A percentile compares a stretch with the other conserved stretches of the same genome.
phyloP scores from a whole-genome alignment of 2,113 vertebrate genomes.

The Odocoileus hemionus region DNA sequence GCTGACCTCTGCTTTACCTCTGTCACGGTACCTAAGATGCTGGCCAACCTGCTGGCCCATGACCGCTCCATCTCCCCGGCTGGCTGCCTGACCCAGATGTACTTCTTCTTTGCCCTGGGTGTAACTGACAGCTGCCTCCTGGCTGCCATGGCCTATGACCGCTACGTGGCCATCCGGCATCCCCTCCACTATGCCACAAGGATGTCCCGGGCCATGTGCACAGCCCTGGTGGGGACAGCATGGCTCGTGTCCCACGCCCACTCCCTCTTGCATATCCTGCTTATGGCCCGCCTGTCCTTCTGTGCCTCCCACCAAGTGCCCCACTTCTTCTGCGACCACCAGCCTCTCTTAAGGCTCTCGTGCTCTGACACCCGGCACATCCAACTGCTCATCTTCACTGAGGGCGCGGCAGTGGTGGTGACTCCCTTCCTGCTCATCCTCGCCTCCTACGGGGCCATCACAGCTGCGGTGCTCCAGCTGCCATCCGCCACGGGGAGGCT shows the following conservation, averaged over 20 bases:
- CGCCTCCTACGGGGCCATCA: neutral
- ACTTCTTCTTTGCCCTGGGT: constrained; percentile 56
- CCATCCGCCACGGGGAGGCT: neutral
- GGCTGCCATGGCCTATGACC: constrained; percentile 27
- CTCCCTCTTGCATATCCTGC: constrained; percentile 44
- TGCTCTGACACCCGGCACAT: constrained; percentile 1
- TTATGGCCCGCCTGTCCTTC: constrained; percentile 36
- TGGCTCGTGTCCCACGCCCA: constrained; percentile 43
- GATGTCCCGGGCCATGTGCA: constrained; percentile 18
- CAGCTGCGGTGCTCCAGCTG: neutral
- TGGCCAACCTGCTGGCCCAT: constrained; percentile 32
- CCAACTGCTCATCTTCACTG: constrained; percentile 37
- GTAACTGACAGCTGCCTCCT: constrained; percentile 58
- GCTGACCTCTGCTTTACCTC: constrained; percentile 43
- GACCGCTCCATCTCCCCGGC: constrained; percentile 19
- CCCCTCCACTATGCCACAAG: neutral
- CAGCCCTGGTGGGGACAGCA: neutral
- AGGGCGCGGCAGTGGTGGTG: neutral
- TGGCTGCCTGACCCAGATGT: constrained; percentile 53
- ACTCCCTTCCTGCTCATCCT: constrained; percentile 46
- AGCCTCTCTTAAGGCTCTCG: constrained; percentile 42
- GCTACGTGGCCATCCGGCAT: neutral
- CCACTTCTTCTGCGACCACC: constrained; percentile 62
- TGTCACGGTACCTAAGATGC: neutral
- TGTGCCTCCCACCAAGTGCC: constrained; percentile 33